Conservation (phyloP, 1,140 invertebrate genomes). For the Drosophila pruinosa region DNA sequence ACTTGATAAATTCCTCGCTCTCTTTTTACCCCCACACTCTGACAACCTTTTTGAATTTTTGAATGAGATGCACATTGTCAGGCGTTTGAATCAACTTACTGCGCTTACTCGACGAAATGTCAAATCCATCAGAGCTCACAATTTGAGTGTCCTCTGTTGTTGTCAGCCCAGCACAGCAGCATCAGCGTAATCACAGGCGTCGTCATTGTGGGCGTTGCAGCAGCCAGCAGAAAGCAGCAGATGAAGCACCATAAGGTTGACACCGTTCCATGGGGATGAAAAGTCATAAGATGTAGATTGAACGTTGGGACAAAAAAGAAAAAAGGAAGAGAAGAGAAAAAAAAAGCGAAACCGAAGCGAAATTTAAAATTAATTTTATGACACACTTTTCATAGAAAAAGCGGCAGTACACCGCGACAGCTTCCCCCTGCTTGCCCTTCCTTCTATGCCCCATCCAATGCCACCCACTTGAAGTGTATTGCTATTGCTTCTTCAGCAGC, state of each 20-base stretch:
- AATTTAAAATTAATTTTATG: conserved; percentile 82
- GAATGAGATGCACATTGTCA: conserved; percentile 75
- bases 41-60: conserved; percentile 40
- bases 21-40: neutral
- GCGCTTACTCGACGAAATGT: conserved; percentile 80
- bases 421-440: neutral
- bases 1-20: neutral
- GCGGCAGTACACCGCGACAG: conserved; percentile 15
- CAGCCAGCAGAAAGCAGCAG: conserved; percentile 22
- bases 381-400: conserved; percentile 80
- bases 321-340: conserved; percentile 8
- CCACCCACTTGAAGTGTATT: conserved; percentile 49
- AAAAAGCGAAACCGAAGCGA: conserved; percentile 74
- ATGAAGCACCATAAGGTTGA: conserved; percentile 70
- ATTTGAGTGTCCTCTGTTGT: conserved; percentile 82
- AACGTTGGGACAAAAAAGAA: conserved; percentile 9
- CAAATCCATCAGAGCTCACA: conserved; percentile 81
- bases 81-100: conserved; percentile 79
- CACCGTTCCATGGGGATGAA: conserved; percentile 78
- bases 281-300: conserved; percentile 54
- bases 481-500: conserved; percentile 42
- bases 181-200: conserved; percentile 56
- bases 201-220: conserved; percentile 47
- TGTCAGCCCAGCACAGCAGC: conserved; percentile 38
- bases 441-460: neutral